Evolutionary conservation across 2,113 vertebrate species (phyloP).

Genomic region (Charina bottae): DNA sequence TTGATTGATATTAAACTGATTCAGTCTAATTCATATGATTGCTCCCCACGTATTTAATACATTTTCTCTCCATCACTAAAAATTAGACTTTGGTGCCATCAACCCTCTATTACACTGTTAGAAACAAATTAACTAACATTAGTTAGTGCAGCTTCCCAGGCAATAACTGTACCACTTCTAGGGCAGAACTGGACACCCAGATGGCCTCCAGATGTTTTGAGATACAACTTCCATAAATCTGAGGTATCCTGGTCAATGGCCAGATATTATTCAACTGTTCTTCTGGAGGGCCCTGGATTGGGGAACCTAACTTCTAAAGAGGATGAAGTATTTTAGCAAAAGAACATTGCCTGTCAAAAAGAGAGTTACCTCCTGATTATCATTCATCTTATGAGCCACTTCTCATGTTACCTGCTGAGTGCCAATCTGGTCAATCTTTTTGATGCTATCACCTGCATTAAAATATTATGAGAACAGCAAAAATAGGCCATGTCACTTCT

Average conservation of each 20-base stretch:
- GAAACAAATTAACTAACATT: neutral
- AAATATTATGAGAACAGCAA: neutral
- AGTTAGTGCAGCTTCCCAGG: neutral
- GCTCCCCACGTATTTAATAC: neutral
- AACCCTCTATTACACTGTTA: neutral
- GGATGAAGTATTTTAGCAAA: neutral
- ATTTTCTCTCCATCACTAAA: neutral
- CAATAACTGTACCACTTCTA: neutral
- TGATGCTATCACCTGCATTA: neutral
- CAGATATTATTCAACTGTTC: neutral
- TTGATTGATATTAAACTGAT: neutral
- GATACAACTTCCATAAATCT: neutral
- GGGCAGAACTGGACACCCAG: neutral
- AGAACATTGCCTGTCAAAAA: neutral
- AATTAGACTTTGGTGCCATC: neutral
- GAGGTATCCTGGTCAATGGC: neutral
- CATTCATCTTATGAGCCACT: neutral
- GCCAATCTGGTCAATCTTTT: neutral
- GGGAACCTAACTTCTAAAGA: neutral
- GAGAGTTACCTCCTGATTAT: neutral
- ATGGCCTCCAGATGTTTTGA: neutral
- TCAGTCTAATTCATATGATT: neutral
- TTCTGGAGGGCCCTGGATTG: neutral
- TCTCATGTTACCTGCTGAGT: neutral
- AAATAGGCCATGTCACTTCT: neutral